A percentile compares a stretch with the other conserved stretches of the same genome.
Conservation (phyloP, 2,797 vertebrate species). For the Erpetoichthys calabaricus region DNA sequence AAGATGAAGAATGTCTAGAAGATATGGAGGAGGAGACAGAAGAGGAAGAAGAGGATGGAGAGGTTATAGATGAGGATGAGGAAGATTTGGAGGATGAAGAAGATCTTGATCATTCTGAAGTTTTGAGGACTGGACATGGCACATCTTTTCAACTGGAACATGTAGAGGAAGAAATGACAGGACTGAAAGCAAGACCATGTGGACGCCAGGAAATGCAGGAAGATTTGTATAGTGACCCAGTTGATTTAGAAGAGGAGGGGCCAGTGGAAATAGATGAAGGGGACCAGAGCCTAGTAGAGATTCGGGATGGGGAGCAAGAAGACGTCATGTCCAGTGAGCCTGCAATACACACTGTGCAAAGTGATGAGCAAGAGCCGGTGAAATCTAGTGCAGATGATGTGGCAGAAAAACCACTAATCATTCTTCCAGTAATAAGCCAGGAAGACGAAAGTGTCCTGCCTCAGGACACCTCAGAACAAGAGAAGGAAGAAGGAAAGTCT, state of each 20-base stretch:
- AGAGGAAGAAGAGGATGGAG: slow-evolving; percentile 38
- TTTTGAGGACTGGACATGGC: no score
- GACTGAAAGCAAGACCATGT: not conserved
- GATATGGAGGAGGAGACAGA: slow-evolving; percentile 55
- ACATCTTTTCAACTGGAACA: slow-evolving; percentile 42
- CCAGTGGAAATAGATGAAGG: slow-evolving; percentile 52
- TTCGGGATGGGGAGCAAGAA: slow-evolving; percentile 22
- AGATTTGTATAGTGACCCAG: slow-evolving; percentile 38
- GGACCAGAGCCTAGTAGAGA: slow-evolving; percentile 44
- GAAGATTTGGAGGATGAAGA: slow-evolving; percentile 22
- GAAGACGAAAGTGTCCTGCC: slow-evolving; percentile 32
- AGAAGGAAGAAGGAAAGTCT: slow-evolving; percentile 20
- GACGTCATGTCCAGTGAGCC: slow-evolving; percentile 12
- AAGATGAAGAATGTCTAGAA: slow-evolving; percentile 53
- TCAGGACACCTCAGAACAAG: slow-evolving; percentile 37
- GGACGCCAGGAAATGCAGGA: slow-evolving; percentile 36
- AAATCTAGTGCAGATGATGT: not conserved
- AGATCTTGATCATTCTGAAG: slow-evolving; percentile 29
- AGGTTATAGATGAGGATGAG: slow-evolving; percentile 32
- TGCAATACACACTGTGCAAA: slow-evolving; percentile 4
- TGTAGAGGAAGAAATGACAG: slow-evolving; percentile 27
- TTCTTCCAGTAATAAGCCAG: not conserved
- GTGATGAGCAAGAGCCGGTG: not conserved
- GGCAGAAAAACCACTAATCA: not conserved
- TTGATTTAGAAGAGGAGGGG: slow-evolving; percentile 26